Evolutionary conservation across 2,113 vertebrate species (phyloP).

Genomic region (Galemys pyrenaicus): DNA sequence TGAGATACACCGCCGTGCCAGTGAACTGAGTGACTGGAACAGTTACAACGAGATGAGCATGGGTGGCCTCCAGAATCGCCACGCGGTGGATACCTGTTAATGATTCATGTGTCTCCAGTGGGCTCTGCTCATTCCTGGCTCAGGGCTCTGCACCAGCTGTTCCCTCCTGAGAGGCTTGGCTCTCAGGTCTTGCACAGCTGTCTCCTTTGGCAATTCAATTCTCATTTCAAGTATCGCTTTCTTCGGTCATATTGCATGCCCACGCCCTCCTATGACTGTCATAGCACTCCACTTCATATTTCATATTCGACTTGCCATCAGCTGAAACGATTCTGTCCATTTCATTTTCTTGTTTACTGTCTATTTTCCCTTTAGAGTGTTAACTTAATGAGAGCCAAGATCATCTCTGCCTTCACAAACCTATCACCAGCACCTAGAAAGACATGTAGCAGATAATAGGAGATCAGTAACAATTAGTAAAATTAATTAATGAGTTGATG

Average conservation of each 20-base stretch:
- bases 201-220: neutral
- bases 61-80: neutral
- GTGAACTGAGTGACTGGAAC: fast-evolving
- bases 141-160: neutral
- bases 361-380: neutral
- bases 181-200: neutral
- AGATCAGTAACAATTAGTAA: neutral
- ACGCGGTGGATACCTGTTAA: fast-evolving
- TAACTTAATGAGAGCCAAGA: neutral
- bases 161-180: neutral
- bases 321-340: neutral
- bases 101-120: neutral
- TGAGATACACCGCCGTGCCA: neutral
- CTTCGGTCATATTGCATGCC: neutral
- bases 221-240: neutral
- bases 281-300: neutral
- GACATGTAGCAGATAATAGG: neutral
- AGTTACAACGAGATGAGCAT: neutral
- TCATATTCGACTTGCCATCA: neutral
- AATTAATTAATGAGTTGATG: neutral
- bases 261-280: neutral
- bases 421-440: neutral
- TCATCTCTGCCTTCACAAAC: neutral
- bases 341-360: neutral
- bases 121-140: neutral